Evolutionary conservation across 2,797 vertebrate genomes (phyloP).

Genomic region (Ceryle rudis): DNA sequence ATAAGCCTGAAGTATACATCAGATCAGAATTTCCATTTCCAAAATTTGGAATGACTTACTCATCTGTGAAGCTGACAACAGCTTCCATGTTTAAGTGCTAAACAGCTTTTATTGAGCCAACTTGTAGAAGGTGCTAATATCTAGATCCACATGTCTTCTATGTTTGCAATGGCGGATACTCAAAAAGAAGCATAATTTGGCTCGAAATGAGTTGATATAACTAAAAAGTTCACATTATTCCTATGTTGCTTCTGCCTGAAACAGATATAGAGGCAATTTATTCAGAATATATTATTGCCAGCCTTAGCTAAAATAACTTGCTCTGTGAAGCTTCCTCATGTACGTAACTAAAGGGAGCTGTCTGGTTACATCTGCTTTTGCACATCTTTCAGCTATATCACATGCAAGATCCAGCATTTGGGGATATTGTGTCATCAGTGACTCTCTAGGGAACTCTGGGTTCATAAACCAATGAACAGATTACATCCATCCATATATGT

Average conservation of each 20-base stretch:
- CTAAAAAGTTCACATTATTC: conserved; percentile 69
- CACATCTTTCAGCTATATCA: conserved; percentile 66
- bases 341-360: conserved; percentile 60
- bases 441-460: conserved; percentile 63
- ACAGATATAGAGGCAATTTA: conserved; percentile 77
- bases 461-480: conserved; percentile 66
- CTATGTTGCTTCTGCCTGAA: conserved; percentile 72
- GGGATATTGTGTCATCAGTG: conserved; percentile 53
- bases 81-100: conserved; percentile 73
- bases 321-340: conserved; percentile 72
- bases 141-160: conserved; percentile 65
- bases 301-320: conserved; percentile 73
- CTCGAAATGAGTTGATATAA: conserved; percentile 57
- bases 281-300: conserved; percentile 81
- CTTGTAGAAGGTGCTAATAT: conserved; percentile 73
- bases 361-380: conserved; percentile 67
- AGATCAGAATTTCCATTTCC: conserved; percentile 64
- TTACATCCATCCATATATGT: conserved; percentile 47
- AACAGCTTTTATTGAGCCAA: conserved; percentile 74
- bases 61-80: conserved; percentile 71
- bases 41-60: conserved; percentile 66
- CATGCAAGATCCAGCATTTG: conserved; percentile 56
- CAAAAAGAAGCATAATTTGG: conserved; percentile 65
- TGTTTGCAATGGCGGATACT: conserved; percentile 66
- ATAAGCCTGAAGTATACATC: conserved; percentile 56